Conservation (phyloP, 2,888 invertebrate genomes). For the Perizoma affinitatum region DNA sequence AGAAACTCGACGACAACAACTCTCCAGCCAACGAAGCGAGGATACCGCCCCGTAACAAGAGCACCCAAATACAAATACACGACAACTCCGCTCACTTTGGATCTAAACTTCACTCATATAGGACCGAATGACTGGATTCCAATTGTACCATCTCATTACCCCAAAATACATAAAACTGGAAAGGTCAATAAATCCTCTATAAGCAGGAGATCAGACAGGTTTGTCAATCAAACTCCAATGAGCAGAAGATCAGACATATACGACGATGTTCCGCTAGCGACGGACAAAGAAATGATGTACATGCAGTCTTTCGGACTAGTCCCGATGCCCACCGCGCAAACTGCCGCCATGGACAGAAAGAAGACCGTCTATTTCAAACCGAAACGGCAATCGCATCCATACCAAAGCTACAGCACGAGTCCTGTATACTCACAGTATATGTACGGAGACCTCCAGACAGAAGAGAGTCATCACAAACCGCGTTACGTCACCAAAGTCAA, state of each 20-base stretch:
- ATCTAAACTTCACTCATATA: conserved; percentile 52
- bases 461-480: conserved; percentile 56
- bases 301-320: conserved; percentile 69
- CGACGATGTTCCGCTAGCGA: conserved; percentile 34
- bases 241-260: conserved; percentile 58
- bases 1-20: conserved; percentile 52
- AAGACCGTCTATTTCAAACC: conserved; percentile 62
- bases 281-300: conserved; percentile 59
- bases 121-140: conserved; percentile 77
- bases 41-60: conserved; percentile 69
- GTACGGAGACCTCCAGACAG: conserved; percentile 57
- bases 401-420: conserved; percentile 62
- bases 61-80: conserved; percentile 61
- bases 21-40: conserved; percentile 53
- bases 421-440: conserved; percentile 45
- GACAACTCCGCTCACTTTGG: conserved; percentile 45
- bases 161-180: conserved; percentile 49
- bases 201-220: conserved; percentile 57
- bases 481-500: conserved; percentile 75
- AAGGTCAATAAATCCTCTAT: conserved; percentile 41
- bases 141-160: conserved; percentile 69
- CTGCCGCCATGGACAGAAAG: conserved; percentile 53
- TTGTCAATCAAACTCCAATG: conserved; percentile 41
- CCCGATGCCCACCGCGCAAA: conserved; percentile 54
- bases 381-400: conserved; percentile 58